Conservation (phyloP, 1,140 invertebrate species). For the Helicoverpa armigera region DNA sequence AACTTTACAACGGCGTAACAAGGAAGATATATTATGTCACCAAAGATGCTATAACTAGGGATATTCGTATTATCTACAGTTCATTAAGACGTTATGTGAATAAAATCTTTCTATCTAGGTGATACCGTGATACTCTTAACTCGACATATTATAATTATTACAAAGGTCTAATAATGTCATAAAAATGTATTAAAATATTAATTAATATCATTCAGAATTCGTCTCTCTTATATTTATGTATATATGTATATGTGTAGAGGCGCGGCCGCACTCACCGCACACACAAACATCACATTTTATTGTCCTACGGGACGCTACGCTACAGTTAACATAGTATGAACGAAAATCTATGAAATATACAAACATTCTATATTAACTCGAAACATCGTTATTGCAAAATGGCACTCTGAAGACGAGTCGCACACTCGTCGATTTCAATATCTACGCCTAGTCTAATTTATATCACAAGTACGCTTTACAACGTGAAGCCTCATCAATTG, state of each 20-base stretch:
- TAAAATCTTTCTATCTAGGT: conserved; percentile 68
- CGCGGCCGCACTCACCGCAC: conserved; percentile 14
- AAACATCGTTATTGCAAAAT: conserved; percentile 77
- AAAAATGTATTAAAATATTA: conserved; percentile 83
- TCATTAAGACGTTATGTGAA: conserved; percentile 66
- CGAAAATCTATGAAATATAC: conserved; percentile 59
- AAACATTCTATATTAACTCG: conserved; percentile 51
- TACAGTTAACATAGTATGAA: conserved; percentile 72
- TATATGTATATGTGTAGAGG: conserved; percentile 64
- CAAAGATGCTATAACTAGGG: conserved; percentile 25
- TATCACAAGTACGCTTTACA: conserved; percentile 84
- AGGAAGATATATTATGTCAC: conserved; percentile 52
- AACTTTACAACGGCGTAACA: conserved; percentile 67
- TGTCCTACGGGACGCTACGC: conserved; percentile 73
- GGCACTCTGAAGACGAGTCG: conserved; percentile 79
- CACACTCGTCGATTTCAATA: conserved; percentile 71
- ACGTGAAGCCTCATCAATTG: conserved; percentile 74
- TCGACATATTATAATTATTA: conserved; percentile 65
- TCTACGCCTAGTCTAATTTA: conserved; percentile 82
- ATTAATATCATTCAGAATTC: conserved; percentile 80
- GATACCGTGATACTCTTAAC: conserved; percentile 66
- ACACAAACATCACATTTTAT: conserved; percentile 62
- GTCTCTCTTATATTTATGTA: conserved; percentile 75
- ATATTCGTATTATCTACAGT: conserved; percentile 62
- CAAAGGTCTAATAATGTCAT: conserved; percentile 72